Evolutionary conservation across 2,888 invertebrate genomes (phyloP), one percentile per base, ranked within the genome.

Genomic region (Eumacrocentrus americanus): DNA sequence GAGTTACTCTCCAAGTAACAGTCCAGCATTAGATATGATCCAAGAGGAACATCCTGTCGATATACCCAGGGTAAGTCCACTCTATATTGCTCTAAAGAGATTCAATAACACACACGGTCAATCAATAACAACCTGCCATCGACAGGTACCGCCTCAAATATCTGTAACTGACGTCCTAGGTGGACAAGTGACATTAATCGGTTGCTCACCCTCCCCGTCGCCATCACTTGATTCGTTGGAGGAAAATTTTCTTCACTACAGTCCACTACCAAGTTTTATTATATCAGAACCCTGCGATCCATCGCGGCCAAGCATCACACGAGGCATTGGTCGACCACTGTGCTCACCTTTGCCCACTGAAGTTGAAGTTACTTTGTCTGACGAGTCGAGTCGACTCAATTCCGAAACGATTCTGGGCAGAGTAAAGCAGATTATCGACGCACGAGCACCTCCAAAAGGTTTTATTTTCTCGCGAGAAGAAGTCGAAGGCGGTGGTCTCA

Each of bases 141-240:
- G 61, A 12, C 67, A 81, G 80, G 75, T 80, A 62, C 82, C 83
- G 42, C 95, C 96, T 0, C 94, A 94, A 80, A 96, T 96, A 62
- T 95, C 94, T 69, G 86, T 96, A 7, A 96, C 96, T 0, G 95
- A 96, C 77, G 94, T 95, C 54, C 85, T 92, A 55, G 95, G 95
- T 0, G 91, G 91, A 4, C 91, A 92, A 81, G 88, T 92, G 0
- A 92, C 92, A 0, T 75, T 92, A 1, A 89, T 92, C 0, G 91
- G 91, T 0, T 84, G 86, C 56, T 87, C 87, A 1, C 91, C 91
- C 0, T 90, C 91, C 0, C 90, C 90, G 16, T 77, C 80, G 44
- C 78, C 80, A 14, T 81, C 80, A 14, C 76, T 78, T 1, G 80
- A 80, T 57, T 81, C 80, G 1, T 69, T 81, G 1, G 80, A 81